These are phyloP conservation scores for Heterocephalus glaber DNA, from an alignment of 2,113 vertebrate genomes.

Conservation along the genomic window DNA sequence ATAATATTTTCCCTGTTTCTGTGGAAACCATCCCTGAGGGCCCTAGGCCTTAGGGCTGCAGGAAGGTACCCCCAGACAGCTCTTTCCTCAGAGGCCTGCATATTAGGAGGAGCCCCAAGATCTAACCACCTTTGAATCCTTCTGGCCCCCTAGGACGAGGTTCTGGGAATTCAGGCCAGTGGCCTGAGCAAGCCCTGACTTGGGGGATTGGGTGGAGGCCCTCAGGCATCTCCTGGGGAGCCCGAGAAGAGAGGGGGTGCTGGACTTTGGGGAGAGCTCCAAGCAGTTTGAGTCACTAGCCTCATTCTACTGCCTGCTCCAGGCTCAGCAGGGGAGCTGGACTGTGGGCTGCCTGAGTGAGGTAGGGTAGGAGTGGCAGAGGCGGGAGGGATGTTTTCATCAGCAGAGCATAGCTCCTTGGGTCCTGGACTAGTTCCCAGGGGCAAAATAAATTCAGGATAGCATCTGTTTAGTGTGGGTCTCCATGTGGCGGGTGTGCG, in stretches of 20 bases:
- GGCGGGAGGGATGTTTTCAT: slow-evolving; percentile 35
- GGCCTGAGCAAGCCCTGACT: neutral
- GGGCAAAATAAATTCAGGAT: slow-evolving; percentile 67
- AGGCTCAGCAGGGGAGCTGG: neutral
- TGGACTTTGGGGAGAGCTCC: neutral
- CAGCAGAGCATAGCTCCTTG: slow-evolving; percentile 42
- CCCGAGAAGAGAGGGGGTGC: neutral
- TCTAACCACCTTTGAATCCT: neutral
- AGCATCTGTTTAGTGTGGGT: slow-evolving; percentile 42
- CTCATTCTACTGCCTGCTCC: neutral
- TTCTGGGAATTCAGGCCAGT: slow-evolving; percentile 39
- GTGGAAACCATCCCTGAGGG: slow-evolving; percentile 77
- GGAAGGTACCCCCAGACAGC: slow-evolving; percentile 78
- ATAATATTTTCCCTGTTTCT: slow-evolving; percentile 79
- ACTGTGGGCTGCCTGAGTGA: neutral
- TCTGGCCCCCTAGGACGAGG: neutral
- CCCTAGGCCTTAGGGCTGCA: slow-evolving; percentile 57
- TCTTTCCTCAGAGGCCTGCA: slow-evolving; percentile 72
- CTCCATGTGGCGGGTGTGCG: neutral
- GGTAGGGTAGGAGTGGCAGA: neutral
- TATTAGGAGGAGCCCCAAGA: slow-evolving; percentile 59
- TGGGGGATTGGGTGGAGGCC: neutral
- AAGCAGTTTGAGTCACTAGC: neutral
- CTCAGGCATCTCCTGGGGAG: neutral
- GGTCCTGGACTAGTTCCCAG: slow-evolving; percentile 66